A percentile compares a stretch with the other conserved stretches of the same genome.
Evolutionary conservation across 1,140 invertebrate species (phyloP).

Genomic region (Drosophila auraria): DNA sequence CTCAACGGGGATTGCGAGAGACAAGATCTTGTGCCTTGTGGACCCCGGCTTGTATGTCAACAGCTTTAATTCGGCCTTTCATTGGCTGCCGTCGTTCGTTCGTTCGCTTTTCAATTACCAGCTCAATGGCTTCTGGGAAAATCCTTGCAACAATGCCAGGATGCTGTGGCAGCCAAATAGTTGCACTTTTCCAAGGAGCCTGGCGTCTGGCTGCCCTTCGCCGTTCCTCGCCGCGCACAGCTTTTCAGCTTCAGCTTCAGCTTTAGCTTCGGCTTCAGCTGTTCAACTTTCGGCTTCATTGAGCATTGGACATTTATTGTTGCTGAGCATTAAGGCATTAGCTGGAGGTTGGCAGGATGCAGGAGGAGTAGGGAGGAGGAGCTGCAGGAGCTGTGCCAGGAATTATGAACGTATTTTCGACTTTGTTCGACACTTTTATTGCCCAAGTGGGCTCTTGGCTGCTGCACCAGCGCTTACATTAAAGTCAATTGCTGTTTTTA

Average conservation of each 20-base stretch:
- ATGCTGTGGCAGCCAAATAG: constrained; percentile 51
- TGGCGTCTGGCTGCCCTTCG: constrained; percentile 23
- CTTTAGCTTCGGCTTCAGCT: constrained; percentile 29
- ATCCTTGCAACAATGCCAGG: constrained; percentile 29
- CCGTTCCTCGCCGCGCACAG: constrained; percentile 8
- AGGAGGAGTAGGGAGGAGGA: not conserved
- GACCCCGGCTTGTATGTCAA: constrained; percentile 54
- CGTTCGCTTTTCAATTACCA: constrained; percentile 66
- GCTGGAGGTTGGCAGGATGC: constrained; percentile 24
- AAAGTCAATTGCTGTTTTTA: constrained; percentile 58
- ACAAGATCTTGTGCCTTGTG: constrained; percentile 36
- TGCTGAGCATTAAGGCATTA: constrained; percentile 65
- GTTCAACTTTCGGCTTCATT: constrained; percentile 66
- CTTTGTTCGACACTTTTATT: constrained; percentile 72
- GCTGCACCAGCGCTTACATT: constrained; percentile 42
- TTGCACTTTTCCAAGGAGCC: constrained; percentile 53
- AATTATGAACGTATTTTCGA: constrained; percentile 62
- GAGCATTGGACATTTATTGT: constrained; percentile 76
- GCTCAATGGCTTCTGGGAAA: constrained; percentile 55
- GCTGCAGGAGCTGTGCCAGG: constrained; percentile 17
- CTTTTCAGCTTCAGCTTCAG: constrained; percentile 28
- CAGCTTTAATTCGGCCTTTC: constrained; percentile 67
- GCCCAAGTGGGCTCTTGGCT: constrained; percentile 35
- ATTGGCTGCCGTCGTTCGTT: constrained; percentile 46
- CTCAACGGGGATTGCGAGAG: constrained; percentile 15